phyloP scores from a whole-genome alignment of 1,140 invertebrate species.

The Stratiolaelaps scimitus region DNA sequence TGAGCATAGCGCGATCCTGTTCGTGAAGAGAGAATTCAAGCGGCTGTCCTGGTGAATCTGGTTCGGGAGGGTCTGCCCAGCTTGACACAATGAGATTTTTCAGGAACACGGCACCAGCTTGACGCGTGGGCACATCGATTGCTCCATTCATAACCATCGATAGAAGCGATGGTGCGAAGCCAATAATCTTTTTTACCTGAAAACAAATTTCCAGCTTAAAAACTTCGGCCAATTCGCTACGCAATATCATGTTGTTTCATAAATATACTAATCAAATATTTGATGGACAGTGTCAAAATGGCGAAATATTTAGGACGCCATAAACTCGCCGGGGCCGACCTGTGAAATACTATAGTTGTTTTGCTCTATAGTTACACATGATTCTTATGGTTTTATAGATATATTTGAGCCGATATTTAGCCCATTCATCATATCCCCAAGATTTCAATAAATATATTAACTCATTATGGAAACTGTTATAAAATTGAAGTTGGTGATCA shows the following conservation, averaged over 20 bases:
- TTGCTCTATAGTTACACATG: too few relatives aligned
- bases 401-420: too few relatives aligned
- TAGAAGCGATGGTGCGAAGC: conserved; percentile 79
- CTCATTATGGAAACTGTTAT: too few relatives aligned
- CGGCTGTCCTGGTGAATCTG: conserved; percentile 53
- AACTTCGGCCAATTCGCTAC: not conserved
- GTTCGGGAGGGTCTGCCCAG: conserved; percentile 67
- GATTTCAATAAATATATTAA: too few relatives aligned
- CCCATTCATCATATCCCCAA: too few relatives aligned
- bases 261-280: not conserved
- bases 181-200: conserved; percentile 86
- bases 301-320: too few relatives aligned
- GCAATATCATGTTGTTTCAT: not conserved
- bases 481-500: too few relatives aligned
- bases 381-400: too few relatives aligned
- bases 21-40: conserved; percentile 81
- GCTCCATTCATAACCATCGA: conserved; percentile 78
- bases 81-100: conserved; percentile 82
- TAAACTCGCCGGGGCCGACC: too few relatives aligned
- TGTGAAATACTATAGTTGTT: too few relatives aligned
- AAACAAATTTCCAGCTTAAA: not conserved
- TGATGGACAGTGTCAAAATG: too few relatives aligned
- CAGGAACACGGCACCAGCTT: conserved; percentile 89
- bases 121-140: conserved; percentile 76
- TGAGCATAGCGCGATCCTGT: conserved; percentile 82